Conservation (phyloP, 2,113 vertebrate genomes). For the Kobus ellipsiprymnus region DNA sequence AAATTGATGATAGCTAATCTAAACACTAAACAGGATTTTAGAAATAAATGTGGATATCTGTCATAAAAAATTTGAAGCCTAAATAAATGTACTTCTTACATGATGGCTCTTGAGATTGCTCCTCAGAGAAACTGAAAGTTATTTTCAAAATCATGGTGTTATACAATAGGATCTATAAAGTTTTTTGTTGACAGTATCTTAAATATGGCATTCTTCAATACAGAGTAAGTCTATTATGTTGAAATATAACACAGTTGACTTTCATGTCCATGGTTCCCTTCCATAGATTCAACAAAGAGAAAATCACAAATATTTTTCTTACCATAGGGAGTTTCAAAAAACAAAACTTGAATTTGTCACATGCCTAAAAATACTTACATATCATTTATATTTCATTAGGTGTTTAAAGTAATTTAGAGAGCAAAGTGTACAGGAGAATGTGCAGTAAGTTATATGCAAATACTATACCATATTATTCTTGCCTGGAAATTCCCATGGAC, state of each 20-base stretch:
- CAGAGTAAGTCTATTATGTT: slow-evolving; percentile 35
- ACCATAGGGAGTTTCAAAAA: neutral
- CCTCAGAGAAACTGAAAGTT: neutral
- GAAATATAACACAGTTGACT: slow-evolving; percentile 10
- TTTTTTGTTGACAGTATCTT: slow-evolving; percentile 40
- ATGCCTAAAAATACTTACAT: neutral
- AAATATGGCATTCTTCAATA: slow-evolving; percentile 29
- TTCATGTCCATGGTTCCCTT: neutral
- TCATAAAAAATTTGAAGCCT: neutral
- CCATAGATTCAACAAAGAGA: neutral
- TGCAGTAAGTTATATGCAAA: neutral
- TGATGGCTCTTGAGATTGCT: neutral
- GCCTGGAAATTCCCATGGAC: neutral
- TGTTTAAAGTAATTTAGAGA: neutral
- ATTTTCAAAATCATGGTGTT: slow-evolving; percentile 18
- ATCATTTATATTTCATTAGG: neutral
- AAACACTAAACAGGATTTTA: neutral
- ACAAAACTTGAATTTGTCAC: neutral
- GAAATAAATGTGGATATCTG: neutral
- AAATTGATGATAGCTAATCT: neutral
- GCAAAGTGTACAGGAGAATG: neutral
- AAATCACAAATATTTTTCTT: neutral
- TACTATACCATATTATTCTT: neutral
- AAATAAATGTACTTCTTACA: neutral
- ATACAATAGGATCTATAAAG: neutral